Conservation (phyloP, 2,888 invertebrate genomes). For the Lumbricus terrestris region DNA sequence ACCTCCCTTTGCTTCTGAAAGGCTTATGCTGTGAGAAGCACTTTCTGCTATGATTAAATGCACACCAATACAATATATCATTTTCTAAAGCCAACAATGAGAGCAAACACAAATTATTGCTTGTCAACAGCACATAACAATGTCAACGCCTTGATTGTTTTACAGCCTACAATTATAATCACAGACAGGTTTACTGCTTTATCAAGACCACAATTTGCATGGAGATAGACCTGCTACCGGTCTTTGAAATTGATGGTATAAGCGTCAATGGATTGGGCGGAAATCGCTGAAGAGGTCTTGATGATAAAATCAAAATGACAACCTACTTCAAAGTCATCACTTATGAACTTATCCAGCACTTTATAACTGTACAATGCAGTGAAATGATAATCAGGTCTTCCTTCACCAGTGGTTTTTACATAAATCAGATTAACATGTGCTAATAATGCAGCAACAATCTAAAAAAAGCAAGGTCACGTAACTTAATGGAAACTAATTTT, state of each 20-base stretch:
- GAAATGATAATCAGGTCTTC: not conserved
- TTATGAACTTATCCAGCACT: not conserved
- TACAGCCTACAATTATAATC: not conserved
- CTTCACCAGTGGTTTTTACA: not conserved
- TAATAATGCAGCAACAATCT: not conserved
- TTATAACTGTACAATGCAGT: not conserved
- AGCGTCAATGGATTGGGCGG: not conserved
- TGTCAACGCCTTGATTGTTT: not conserved
- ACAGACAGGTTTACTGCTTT: not conserved
- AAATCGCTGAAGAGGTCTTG: not conserved
- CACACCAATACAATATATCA: too few species aligned
- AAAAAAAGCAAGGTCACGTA: not conserved
- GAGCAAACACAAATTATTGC: not conserved
- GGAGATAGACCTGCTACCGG: not conserved
- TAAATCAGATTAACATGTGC: not conserved
- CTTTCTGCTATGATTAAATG: too few species aligned
- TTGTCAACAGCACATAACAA: not conserved
- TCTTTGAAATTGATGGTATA: not conserved
- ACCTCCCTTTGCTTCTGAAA: too few species aligned
- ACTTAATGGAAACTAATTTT: not conserved
- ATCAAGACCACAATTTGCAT: not conserved
- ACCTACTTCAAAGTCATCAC: not conserved
- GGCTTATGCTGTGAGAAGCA: too few species aligned
- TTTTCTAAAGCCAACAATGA: not conserved
- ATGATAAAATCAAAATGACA: not conserved